phyloP scores from a whole-genome alignment of 2,113 vertebrate species.

The Tetraodon nigroviridis region DNA sequence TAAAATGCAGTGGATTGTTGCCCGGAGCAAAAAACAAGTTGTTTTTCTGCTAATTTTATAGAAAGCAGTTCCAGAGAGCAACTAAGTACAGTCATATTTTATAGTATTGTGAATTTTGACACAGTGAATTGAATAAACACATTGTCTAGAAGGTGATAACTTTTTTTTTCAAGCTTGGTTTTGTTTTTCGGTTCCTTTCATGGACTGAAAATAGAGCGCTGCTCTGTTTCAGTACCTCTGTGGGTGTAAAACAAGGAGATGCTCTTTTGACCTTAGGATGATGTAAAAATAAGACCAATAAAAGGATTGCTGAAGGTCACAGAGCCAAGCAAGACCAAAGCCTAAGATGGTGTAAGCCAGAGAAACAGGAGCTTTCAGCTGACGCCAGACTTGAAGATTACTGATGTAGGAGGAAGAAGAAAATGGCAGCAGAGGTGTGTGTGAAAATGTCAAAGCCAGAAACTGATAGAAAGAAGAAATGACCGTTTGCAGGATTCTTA shows the following conservation, averaged over 20 bases:
- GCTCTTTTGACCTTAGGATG: constrained; percentile 5
- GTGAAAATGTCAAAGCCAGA: constrained; percentile 17
- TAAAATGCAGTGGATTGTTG: too few species aligned
- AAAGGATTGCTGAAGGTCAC: constrained; percentile 30
- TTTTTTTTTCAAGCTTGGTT: background rate
- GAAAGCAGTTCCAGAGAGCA: too few species aligned
- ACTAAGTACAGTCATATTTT: too few species aligned
- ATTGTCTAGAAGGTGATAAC: too few species aligned
- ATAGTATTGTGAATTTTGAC: too few species aligned
- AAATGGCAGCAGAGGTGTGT: constrained; percentile 30
- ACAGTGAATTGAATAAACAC: too few species aligned
- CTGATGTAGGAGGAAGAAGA: constrained; percentile 34
- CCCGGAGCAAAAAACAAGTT: too few species aligned
- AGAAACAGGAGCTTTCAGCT: constrained; percentile 24
- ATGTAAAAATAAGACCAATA: constrained; percentile 18
- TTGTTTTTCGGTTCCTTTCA: constrained; percentile 4
- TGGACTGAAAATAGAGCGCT: background rate
- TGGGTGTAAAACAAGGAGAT: background rate
- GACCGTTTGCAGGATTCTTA: constrained; percentile 49
- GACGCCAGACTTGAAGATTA: constrained; percentile 39
- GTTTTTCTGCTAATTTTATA: too few species aligned
- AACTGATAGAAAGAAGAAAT: background rate
- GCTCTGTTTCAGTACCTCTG: background rate
- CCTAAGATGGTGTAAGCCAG: constrained; percentile 10
- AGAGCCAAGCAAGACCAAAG: constrained; percentile 7